Percentiles rank a stretch among this genome's conserved stretches.
Conservation (phyloP, 2,113 vertebrate genomes). For the Psittacus erithacus region DNA sequence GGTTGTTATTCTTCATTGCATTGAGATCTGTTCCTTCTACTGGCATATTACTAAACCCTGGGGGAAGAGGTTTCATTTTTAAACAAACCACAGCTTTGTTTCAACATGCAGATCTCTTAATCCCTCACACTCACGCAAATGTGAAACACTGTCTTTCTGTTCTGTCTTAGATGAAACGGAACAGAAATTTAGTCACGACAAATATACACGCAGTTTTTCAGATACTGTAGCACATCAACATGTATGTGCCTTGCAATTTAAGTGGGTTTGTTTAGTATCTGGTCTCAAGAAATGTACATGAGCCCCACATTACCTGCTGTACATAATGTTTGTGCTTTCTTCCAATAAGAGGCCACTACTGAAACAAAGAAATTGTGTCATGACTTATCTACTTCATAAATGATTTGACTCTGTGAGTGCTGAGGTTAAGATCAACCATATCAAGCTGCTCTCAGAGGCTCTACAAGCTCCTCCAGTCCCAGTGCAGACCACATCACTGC, state of each 20-base stretch:
- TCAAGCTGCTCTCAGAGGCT: neutral
- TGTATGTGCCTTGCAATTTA: neutral
- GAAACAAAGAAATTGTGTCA: neutral
- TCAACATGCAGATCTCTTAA: neutral
- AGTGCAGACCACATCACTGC: neutral
- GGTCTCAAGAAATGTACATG: neutral
- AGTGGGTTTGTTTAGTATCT: neutral
- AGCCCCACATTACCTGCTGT: neutral
- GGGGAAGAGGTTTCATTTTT: neutral
- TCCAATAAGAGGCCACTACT: neutral
- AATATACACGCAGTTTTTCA: neutral
- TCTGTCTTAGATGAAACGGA: neutral
- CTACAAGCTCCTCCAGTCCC: neutral
- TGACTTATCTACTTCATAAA: neutral
- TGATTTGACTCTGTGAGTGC: neutral
- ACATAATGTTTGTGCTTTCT: neutral
- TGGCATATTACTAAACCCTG: neutral
- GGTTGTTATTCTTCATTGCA: fast-evolving
- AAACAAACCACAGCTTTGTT: conserved; percentile 8
- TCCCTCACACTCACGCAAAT: neutral
- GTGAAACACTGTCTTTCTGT: neutral
- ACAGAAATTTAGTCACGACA: neutral
- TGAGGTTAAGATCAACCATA: neutral
- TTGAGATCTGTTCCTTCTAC: neutral
- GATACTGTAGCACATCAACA: neutral